A percentile compares a stretch with the other conserved stretches of the same genome.
Conservation (phyloP, 1,140 invertebrate genomes). For the Microplitis demolitor region DNA sequence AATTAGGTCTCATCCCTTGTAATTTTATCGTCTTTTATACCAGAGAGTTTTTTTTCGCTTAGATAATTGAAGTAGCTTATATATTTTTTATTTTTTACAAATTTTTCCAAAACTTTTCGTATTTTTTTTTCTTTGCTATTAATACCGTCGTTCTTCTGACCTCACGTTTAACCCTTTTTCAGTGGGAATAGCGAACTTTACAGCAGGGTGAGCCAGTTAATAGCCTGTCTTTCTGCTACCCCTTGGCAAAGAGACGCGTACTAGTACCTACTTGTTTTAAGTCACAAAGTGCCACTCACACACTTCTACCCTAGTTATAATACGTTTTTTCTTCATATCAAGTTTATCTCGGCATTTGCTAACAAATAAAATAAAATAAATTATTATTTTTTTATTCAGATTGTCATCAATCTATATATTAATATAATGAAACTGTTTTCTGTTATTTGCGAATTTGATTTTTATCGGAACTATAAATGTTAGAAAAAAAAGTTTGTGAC, state of each 20-base stretch:
- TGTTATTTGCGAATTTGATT: no score
- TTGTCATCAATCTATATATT: no score
- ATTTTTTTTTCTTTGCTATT: not conserved
- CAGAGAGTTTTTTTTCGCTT: not conserved
- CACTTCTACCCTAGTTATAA: not conserved
- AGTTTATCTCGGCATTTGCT: no score
- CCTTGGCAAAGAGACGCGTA: constrained; percentile 1
- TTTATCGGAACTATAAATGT: no score
- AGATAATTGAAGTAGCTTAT: not conserved
- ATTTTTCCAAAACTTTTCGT: not conserved
- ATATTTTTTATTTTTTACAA: not conserved
- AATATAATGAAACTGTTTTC: no score
- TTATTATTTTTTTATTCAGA: no score
- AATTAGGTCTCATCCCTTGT: not conserved
- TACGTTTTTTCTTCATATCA: not conserved
- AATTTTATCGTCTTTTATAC: not conserved
- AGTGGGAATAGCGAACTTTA: constrained; percentile 20
- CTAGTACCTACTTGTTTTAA: not conserved
- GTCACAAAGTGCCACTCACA: not conserved
- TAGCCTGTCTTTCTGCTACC: constrained; percentile 22
- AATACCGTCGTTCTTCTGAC: not conserved
- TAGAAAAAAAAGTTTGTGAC: no score
- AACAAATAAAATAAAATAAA: no score
- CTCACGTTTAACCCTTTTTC: not conserved
- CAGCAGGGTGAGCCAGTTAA: constrained; percentile 29